Evolutionary conservation across 1,140 invertebrate genomes (phyloP).

Genomic region (Dolichoris vasculosae): DNA sequence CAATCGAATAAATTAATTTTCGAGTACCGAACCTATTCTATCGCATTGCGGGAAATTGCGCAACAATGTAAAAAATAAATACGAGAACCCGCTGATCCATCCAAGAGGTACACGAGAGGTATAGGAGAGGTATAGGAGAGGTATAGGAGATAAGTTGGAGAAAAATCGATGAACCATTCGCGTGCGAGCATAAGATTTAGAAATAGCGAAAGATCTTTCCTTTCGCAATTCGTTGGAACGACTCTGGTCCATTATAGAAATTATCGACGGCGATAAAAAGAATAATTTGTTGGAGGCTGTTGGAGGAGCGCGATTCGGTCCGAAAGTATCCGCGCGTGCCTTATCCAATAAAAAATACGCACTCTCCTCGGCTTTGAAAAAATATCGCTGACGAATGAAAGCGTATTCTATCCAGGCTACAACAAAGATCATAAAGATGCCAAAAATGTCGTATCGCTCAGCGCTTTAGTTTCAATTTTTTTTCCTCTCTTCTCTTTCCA

Average conservation of each 20-base stretch:
- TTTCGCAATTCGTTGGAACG: not conserved
- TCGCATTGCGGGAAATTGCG: too few relatives aligned
- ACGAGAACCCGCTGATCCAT: not conserved
- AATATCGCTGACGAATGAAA: not conserved
- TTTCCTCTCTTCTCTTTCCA: not conserved
- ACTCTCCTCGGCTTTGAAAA: not conserved
- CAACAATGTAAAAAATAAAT: too few relatives aligned
- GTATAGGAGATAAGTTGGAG: too few relatives aligned
- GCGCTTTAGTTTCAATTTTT: conserved; percentile 41
- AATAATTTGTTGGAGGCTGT: conserved; percentile 41
- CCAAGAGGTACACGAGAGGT: not conserved
- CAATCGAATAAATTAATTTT: not conserved
- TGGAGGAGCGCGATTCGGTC: not conserved
- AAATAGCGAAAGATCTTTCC: not conserved
- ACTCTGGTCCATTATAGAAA: not conserved
- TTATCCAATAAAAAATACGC: not conserved
- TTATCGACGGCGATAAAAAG: conserved; percentile 34
- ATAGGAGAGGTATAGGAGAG: too few relatives aligned
- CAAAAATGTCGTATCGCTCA: conserved; percentile 48
- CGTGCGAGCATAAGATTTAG: not conserved
- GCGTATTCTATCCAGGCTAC: conserved; percentile 31
- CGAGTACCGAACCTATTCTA: not conserved
- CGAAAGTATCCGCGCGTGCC: not conserved
- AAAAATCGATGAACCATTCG: too few relatives aligned
- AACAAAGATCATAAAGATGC: conserved; percentile 49